Percentiles rank a stretch among this genome's conserved stretches.
Evolutionary conservation across 2,888 invertebrate species (phyloP).

Genomic region (Melinaea menophilus): DNA sequence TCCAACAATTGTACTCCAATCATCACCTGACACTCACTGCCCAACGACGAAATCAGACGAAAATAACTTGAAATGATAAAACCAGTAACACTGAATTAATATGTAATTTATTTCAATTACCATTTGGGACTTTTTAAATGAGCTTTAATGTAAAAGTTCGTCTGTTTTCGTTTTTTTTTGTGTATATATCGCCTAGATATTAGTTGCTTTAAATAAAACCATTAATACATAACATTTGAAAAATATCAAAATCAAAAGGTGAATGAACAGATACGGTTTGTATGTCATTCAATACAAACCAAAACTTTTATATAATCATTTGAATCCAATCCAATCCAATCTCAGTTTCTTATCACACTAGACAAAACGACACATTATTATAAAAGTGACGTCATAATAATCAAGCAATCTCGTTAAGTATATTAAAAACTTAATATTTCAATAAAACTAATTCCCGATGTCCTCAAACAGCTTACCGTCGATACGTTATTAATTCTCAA

Average conservation of each 20-base stretch:
- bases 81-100: neutral
- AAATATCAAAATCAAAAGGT: slow-evolving; percentile 19
- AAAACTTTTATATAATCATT: no score
- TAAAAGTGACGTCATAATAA: no score
- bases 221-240: no score
- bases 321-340: no score
- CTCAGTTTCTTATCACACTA: no score
- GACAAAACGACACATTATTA: neutral
- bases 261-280: slow-evolving; percentile 17
- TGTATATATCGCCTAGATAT: no score
- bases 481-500: slow-evolving; percentile 19
- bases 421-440: slow-evolving; percentile 9
- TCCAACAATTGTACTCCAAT: neutral
- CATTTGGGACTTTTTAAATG: no score
- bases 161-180: no score
- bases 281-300: no score
- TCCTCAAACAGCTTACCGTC: slow-evolving; percentile 19
- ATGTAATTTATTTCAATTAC: no score
- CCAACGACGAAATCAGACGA: neutral
- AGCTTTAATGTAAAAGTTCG: no score
- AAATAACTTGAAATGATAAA: neutral
- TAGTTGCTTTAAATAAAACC: no score
- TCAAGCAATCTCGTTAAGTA: neutral
- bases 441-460: slow-evolving; percentile 8
- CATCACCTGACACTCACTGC: neutral